Percentiles rank a stretch among this genome's conserved stretches.
phyloP scores from a whole-genome alignment of 2,888 invertebrate genomes.

The Allolobophora icterica region DNA sequence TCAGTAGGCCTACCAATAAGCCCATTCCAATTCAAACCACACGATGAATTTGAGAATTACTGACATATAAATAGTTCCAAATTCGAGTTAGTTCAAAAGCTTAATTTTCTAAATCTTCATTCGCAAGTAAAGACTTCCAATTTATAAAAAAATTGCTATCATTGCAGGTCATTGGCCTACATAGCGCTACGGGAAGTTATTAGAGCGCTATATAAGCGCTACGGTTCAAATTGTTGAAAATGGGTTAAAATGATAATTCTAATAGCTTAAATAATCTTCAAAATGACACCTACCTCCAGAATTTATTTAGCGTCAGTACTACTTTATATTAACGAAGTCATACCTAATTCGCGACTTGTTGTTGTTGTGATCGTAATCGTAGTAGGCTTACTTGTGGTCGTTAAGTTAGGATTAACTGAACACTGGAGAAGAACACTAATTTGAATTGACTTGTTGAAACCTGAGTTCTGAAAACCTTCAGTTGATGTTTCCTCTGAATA shows the following conservation, averaged over 20 bases:
- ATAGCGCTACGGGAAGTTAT: too few relatives aligned
- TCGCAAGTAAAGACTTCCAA: too few relatives aligned
- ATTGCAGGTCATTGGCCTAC: too few relatives aligned
- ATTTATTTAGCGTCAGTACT: neutral
- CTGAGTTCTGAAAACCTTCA: too few relatives aligned
- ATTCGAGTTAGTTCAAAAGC: too few relatives aligned
- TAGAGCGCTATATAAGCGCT: neutral
- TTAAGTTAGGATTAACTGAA: neutral
- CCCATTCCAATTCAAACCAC: neutral
- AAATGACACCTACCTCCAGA: neutral
- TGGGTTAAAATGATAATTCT: neutral
- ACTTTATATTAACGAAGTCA: neutral
- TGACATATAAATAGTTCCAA: neutral
- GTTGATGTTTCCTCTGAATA: neutral
- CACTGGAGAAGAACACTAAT: neutral
- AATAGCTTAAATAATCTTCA: neutral
- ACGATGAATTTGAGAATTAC: neutral
- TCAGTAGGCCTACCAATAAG: neutral
- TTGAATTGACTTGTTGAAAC: neutral
- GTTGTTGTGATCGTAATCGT: neutral
- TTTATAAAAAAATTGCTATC: too few relatives aligned
- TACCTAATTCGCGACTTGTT: neutral
- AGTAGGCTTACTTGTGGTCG: too few relatives aligned
- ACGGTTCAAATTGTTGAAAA: neutral
- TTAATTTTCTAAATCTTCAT: too few relatives aligned